These are phyloP conservation scores for Synanthedon formicaeformis DNA, from an alignment of 2,888 invertebrate genomes.

Conservation along the genomic window DNA sequence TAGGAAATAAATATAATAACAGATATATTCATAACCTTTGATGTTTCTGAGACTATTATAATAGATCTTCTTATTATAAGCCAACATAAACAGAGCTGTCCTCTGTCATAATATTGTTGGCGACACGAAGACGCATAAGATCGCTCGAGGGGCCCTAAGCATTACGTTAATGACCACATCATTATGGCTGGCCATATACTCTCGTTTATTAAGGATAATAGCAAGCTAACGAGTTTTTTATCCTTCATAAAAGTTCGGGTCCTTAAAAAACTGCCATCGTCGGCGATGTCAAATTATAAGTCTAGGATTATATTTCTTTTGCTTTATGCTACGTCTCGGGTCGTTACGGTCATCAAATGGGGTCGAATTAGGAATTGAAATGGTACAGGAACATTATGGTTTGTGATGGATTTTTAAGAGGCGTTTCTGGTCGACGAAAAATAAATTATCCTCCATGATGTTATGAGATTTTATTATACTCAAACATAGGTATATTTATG, in stretches of 20 bases:
- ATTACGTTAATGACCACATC: conserved; percentile 47
- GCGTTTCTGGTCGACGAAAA: no score
- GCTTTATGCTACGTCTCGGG: conserved; percentile 1
- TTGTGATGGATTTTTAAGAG: background rate
- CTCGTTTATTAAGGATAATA: conserved; percentile 57
- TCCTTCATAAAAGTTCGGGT: conserved; percentile 29
- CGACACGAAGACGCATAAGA: conserved; percentile 30
- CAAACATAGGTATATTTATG: no score
- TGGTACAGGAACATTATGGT: background rate
- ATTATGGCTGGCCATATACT: conserved; percentile 44
- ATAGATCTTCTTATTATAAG: no score
- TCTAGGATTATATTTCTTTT: conserved; percentile 21
- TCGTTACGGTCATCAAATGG: conserved; percentile 3
- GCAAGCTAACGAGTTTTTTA: conserved; percentile 55
- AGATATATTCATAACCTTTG: no score
- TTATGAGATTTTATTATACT: no score
- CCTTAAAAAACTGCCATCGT: conserved; percentile 28
- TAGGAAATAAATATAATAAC: no score
- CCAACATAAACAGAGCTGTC: background rate
- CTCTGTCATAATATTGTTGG: conserved; percentile 12
- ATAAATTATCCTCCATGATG: no score
- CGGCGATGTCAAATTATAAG: conserved; percentile 37
- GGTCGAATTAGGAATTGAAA: background rate
- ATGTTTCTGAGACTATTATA: no score
- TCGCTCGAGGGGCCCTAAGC: conserved; percentile 21